Base-by-base conservation (phyloP, 2,797 vertebrate species). In the Danio choprae region DNA sequence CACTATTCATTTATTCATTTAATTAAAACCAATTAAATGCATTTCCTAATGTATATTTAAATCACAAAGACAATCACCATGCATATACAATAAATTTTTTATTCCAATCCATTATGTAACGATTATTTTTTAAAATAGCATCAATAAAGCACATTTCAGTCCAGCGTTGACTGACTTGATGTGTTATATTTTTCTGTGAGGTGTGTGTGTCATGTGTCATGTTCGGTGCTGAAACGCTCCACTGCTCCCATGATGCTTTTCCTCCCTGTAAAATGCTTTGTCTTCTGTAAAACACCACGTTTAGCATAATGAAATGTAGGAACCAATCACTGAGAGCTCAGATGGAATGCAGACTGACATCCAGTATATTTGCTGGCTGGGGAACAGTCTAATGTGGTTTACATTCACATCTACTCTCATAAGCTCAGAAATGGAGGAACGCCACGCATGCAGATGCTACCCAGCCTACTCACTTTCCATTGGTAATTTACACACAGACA, bases 291-390 rank as follows among this genome's bases (percentile, higher is more conserved):
- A 89, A 88, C 62, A 79, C 76, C 20, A 63, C 88, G 81, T 91
- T 93, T 90, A 90, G 85, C 84, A 91, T 93, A 92, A 93, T 93
- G 90, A 90, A 90, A 92, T 87, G 89, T 92, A 91, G 91, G 89
- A 92, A 90, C 84, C 88, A 91, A 91, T 93, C 90, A 92, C 80
- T 88, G 87, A 83, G 81, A 88, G 81, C 83, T 86, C 74, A 87
- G 87, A 88, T 65, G 76, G 79, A 90, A 93, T 92, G 81, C 63
- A 86, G 85, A 73, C 77, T 91, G 93, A 93, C 93, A 91, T 76
- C 20, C 43, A 48, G 85, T 87, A 90, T 88, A 91, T 90, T 89
- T 90, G 81, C 83, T 86, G 83, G 81, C 89, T 84, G 84, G 89
- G 74, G 63, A 75, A 74, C 81, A 65, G 76, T 81, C 81, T 86